phyloP scores from a whole-genome alignment of 23 tunicate species.

The Halocynthia aurantium region DNA sequence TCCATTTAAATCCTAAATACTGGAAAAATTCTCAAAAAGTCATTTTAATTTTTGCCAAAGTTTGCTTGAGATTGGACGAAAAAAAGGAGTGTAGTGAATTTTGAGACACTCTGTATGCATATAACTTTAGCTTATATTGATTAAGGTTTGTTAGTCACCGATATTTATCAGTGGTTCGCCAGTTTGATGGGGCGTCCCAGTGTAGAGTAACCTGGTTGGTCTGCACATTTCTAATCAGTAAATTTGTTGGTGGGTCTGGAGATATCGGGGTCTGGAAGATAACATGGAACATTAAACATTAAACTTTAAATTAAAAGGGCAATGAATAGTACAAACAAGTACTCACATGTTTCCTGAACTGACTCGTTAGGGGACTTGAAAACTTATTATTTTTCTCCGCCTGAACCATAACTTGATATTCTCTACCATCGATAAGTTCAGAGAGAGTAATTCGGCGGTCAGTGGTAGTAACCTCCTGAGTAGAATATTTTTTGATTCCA shows the following conservation, averaged over 20 bases:
- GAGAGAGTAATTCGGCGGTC: neutral
- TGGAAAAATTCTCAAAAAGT: no score
- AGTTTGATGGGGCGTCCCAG: constrained; percentile 18
- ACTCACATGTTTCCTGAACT: constrained; percentile 12
- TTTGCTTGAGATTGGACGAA: no score
- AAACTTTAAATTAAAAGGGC: neutral
- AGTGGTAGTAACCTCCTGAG: neutral
- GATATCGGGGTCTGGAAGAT: constrained; percentile 12
- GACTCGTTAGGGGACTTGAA: constrained; percentile 6
- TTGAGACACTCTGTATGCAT: no score
- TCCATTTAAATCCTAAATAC: no score
- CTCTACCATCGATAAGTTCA: constrained; percentile 8
- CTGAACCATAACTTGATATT: constrained; percentile 18
- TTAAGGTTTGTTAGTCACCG: neutral
- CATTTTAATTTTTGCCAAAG: no score
- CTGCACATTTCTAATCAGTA: neutral
- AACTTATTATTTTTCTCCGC: constrained; percentile 1
- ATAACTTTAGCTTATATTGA: no score
- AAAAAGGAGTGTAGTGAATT: no score
- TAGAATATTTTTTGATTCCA: no score
- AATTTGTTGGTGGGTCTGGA: constrained; percentile 10
- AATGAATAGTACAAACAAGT: neutral
- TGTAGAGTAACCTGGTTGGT: constrained; percentile 2
- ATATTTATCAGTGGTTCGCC: constrained; percentile 13
- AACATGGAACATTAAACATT: neutral